These are phyloP conservation scores for Telmatherina bonti DNA, from an alignment of 2,797 vertebrate species.

Conservation along the genomic window DNA sequence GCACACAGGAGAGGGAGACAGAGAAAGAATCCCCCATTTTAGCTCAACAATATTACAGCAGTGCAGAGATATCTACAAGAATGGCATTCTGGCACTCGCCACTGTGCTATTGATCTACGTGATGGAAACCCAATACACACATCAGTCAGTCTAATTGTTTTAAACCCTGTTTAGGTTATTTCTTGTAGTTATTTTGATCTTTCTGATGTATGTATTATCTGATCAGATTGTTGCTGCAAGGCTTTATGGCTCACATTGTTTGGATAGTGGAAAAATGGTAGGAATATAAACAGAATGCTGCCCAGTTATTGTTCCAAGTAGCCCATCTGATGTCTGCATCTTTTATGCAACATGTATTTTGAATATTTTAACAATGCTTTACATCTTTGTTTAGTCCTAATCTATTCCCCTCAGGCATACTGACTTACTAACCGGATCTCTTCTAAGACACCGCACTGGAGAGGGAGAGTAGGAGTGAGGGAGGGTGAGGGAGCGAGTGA, in stretches of 20 bases:
- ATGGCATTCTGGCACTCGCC: slow-evolving; percentile 66
- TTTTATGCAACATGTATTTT: slow-evolving; percentile 12
- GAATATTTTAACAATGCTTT: slow-evolving; percentile 40
- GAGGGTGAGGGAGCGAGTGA: slow-evolving; percentile 40
- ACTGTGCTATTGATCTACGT: slow-evolving; percentile 65
- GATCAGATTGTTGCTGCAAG: slow-evolving; percentile 10
- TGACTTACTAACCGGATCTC: slow-evolving; percentile 83
- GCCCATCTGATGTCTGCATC: background rate
- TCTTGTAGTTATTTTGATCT: slow-evolving; percentile 5
- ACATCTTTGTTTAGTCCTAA: slow-evolving; percentile 68
- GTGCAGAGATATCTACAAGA: slow-evolving; percentile 79
- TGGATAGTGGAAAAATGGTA: slow-evolving; percentile 2
- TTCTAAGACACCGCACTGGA: slow-evolving; percentile 81
- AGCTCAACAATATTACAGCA: slow-evolving; percentile 78
- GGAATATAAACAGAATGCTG: slow-evolving; percentile 8
- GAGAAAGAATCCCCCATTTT: slow-evolving; percentile 82
- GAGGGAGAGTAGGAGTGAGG: slow-evolving; percentile 48
- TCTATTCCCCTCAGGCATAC: slow-evolving; percentile 74
- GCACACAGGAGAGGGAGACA: slow-evolving; percentile 76
- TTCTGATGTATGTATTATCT: slow-evolving; percentile 8
- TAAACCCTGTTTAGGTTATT: slow-evolving; percentile 38
- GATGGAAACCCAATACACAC: slow-evolving; percentile 54
- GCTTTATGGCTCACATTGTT: slow-evolving; percentile 14
- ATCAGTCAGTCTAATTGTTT: slow-evolving; percentile 46
- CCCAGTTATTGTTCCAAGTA: slow-evolving; percentile 4